A percentile compares a stretch with the other conserved stretches of the same genome.
Conservation (phyloP, 2,888 invertebrate genomes). For the Euzophera pinguis region DNA sequence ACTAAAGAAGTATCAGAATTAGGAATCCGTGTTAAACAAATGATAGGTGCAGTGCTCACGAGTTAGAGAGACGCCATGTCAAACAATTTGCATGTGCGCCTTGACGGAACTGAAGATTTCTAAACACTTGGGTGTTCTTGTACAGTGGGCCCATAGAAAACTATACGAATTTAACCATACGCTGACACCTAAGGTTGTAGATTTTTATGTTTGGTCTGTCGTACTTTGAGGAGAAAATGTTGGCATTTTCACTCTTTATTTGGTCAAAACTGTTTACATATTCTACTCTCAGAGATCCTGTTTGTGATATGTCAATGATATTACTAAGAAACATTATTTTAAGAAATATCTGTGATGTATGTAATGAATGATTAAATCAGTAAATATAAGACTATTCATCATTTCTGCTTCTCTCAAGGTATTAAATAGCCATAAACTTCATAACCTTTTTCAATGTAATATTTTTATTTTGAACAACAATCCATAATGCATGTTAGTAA, state of each 20-base stretch:
- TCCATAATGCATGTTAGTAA: no score
- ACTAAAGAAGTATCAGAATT: neutral
- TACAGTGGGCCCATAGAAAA: no score
- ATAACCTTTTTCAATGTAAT: no score
- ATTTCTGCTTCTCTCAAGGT: no score
- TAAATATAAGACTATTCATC: no score
- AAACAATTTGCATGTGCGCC: conserved; percentile 4
- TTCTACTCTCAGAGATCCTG: neutral
- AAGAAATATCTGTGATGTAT: neutral
- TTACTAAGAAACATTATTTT: neutral
- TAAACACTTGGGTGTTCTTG: neutral
- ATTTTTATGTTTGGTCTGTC: neutral
- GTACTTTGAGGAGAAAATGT: conserved; percentile 1
- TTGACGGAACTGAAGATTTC: conserved; percentile 6
- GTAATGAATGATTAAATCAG: neutral
- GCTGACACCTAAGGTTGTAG: no score
- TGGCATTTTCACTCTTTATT: conserved; percentile 3
- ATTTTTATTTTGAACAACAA: no score
- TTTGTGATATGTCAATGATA: neutral
- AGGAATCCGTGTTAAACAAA: conserved; percentile 6
- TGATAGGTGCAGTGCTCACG: neutral
- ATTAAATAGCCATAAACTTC: no score
- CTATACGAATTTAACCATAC: no score
- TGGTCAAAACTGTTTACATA: neutral
- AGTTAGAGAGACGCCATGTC: neutral